Conservation (phyloP, 2,113 vertebrate genomes). For the Chamaea fasciata region DNA sequence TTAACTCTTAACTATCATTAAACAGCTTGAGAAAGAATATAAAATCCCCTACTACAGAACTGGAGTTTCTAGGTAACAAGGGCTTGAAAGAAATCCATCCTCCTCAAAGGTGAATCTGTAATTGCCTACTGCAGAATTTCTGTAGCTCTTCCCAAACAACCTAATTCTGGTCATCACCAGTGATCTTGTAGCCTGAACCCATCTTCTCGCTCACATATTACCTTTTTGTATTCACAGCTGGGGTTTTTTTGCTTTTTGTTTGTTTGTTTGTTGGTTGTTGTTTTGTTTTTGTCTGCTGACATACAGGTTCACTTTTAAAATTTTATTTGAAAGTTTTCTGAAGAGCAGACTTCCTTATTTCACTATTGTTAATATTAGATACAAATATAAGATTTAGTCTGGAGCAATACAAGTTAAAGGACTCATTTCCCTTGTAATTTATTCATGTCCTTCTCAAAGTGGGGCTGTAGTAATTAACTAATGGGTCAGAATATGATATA, state of each 20-base stretch:
- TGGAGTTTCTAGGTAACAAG: background rate
- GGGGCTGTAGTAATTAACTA: background rate
- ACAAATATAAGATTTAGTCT: background rate
- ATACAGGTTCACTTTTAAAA: background rate
- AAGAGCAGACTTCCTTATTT: background rate
- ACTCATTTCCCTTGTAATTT: background rate
- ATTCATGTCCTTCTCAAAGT: background rate
- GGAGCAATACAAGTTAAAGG: background rate
- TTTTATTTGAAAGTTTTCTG: background rate
- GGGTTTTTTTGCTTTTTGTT: too few relatives aligned
- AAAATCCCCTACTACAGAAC: background rate
- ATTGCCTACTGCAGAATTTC: background rate
- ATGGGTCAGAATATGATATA: background rate
- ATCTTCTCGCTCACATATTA: background rate
- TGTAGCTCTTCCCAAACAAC: background rate
- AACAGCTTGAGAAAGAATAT: background rate
- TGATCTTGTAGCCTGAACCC: background rate
- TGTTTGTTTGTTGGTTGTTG: too few relatives aligned
- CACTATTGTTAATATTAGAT: background rate
- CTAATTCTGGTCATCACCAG: background rate
- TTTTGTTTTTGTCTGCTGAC: background rate
- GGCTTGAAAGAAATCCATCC: background rate
- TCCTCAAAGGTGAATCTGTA: background rate
- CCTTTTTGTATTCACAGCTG: background rate
- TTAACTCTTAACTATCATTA: background rate